These are phyloP conservation scores for Drosophila pseudoobscura DNA, from an alignment of 1,140 invertebrate genomes.

Conservation along the genomic window DNA sequence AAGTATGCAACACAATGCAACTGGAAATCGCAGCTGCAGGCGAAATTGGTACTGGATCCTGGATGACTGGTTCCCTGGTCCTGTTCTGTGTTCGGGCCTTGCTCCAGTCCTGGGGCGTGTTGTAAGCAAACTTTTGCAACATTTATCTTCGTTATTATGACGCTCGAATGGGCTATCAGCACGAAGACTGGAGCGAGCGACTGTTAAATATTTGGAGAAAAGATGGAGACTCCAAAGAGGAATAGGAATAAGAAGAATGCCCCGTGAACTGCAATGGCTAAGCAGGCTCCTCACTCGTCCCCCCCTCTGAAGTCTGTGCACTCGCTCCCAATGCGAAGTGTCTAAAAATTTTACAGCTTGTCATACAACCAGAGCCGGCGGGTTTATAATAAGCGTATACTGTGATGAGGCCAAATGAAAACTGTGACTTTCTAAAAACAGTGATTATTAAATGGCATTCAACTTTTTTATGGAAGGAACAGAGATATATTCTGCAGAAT, in stretches of 20 bases:
- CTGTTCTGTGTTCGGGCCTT: constrained; percentile 13
- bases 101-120: constrained; percentile 39
- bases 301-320: too few species aligned
- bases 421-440: too few species aligned
- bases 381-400: not conserved
- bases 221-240: constrained; percentile 1
- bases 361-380: constrained; percentile 37
- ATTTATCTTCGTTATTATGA: constrained; percentile 82
- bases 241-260: constrained; percentile 43
- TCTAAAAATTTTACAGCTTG: constrained; percentile 67
- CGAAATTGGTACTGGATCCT: constrained; percentile 25
- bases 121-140: constrained; percentile 69
- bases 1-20: constrained; percentile 70
- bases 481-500: not conserved
- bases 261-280: constrained; percentile 24
- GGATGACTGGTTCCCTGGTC: not conserved
- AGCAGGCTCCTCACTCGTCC: constrained; percentile 14
- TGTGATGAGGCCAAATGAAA: not conserved
- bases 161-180: constrained; percentile 80
- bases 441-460: too few species aligned
- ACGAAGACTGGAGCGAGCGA: constrained; percentile 51
- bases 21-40: constrained; percentile 48
- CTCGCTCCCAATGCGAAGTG: constrained; percentile 16
- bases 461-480: too few species aligned
- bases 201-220: constrained; percentile 72